Conservation (phyloP, 2,113 vertebrate genomes). For the Hydropotes inermis region DNA sequence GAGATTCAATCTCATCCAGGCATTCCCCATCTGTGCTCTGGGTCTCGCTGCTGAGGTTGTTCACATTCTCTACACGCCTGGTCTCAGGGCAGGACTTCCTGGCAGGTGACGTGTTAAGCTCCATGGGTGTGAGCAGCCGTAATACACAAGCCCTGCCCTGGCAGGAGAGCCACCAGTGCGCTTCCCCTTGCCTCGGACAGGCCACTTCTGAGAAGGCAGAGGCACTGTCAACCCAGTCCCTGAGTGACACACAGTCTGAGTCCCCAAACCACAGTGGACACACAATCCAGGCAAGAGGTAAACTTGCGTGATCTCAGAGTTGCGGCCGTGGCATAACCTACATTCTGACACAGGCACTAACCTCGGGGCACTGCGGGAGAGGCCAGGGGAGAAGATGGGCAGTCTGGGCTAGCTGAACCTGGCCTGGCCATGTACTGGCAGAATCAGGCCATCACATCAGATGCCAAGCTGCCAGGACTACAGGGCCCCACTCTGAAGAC, state of each 20-base stretch:
- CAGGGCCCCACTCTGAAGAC: not conserved
- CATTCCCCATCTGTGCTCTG: not conserved
- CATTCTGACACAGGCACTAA: not conserved
- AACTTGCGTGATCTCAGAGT: too few relatives aligned
- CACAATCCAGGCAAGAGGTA: not conserved
- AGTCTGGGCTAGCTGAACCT: accelerated
- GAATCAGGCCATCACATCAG: not conserved
- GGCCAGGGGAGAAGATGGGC: accelerated
- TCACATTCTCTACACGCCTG: accelerated
- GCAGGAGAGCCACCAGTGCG: accelerated
- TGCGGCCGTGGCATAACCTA: not conserved
- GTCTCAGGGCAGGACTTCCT: not conserved
- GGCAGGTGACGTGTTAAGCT: not conserved
- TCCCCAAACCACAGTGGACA: not conserved
- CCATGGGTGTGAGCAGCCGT: accelerated
- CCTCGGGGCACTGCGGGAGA: not conserved
- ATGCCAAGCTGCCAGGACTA: not conserved
- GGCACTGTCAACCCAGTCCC: not conserved
- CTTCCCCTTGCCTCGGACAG: not conserved
- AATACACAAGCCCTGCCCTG: too few relatives aligned
- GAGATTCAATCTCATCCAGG: not conserved
- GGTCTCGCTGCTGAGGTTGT: accelerated
- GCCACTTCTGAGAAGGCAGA: not conserved
- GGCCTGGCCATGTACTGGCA: not conserved
- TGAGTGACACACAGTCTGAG: not conserved